phyloP scores from a whole-genome alignment of 1,140 invertebrate species.

The Drosophila pruinosa region DNA sequence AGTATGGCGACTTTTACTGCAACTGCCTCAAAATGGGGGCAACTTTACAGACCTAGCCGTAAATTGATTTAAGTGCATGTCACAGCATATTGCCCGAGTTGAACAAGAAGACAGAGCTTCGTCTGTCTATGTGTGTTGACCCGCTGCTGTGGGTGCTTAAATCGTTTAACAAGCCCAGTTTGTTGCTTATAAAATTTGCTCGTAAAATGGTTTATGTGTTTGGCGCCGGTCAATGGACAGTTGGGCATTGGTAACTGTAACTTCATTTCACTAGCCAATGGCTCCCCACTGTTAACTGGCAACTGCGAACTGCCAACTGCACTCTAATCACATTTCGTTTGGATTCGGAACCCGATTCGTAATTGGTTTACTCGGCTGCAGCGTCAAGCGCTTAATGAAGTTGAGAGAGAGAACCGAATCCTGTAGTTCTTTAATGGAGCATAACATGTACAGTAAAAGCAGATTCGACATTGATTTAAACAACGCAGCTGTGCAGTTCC shows the following conservation, averaged over 20 bases:
- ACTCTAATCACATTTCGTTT: slow-evolving; percentile 75
- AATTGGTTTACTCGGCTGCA: slow-evolving; percentile 72
- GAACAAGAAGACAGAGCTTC: too few species aligned
- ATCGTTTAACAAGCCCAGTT: slow-evolving; percentile 72
- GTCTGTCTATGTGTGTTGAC: not conserved
- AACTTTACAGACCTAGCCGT: slow-evolving; percentile 47
- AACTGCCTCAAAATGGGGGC: slow-evolving; percentile 18
- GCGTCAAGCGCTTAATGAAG: slow-evolving; percentile 62
- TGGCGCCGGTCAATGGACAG: slow-evolving; percentile 6
- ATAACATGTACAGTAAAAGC: not conserved
- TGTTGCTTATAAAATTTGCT: slow-evolving; percentile 53
- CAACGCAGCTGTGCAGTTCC: not conserved
- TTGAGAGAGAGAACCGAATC: slow-evolving; percentile 9
- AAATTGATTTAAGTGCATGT: slow-evolving; percentile 81
- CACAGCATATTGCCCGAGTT: slow-evolving; percentile 59
- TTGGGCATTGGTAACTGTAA: slow-evolving; percentile 9
- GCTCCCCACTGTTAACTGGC: too few species aligned
- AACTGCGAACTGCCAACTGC: slow-evolving; percentile 32
- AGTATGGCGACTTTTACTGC: slow-evolving; percentile 47
- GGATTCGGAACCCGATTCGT: slow-evolving; percentile 32
- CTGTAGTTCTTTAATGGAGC: slow-evolving; percentile 5
- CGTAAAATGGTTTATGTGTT: slow-evolving; percentile 71
- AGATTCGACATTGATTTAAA: slow-evolving; percentile 58
- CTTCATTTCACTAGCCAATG: slow-evolving; percentile 17
- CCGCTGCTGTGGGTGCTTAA: slow-evolving; percentile 31